These are phyloP conservation scores for Carduelis carduelis DNA, from an alignment of 2,797 vertebrate species.

Conservation along the genomic window DNA sequence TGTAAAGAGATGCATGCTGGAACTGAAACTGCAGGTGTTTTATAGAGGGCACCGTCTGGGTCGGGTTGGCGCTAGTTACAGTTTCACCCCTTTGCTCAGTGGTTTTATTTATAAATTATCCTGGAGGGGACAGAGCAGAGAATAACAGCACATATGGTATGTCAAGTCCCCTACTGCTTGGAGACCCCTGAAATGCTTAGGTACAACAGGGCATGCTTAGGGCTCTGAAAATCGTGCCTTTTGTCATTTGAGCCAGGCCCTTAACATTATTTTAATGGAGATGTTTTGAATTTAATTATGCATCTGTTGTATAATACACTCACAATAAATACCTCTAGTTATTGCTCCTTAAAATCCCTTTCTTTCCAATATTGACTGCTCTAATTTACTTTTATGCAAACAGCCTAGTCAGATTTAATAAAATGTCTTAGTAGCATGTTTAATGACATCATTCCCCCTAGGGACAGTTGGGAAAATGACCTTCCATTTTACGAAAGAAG, in stretches of 20 bases:
- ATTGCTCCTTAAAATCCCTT: slow-evolving; percentile 52
- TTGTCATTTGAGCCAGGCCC: neutral
- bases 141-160: slow-evolving; percentile 59
- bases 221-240: neutral
- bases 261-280: slow-evolving; percentile 49
- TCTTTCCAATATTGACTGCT: slow-evolving; percentile 35
- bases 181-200: slow-evolving; percentile 27
- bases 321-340: slow-evolving; percentile 16
- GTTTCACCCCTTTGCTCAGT: slow-evolving; percentile 10
- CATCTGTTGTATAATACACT: neutral
- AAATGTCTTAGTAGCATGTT: slow-evolving; percentile 63
- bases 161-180: slow-evolving; percentile 32
- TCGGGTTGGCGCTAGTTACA: neutral
- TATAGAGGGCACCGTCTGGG: neutral
- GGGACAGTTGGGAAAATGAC: slow-evolving; percentile 73
- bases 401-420: slow-evolving; percentile 66
- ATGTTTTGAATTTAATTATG: slow-evolving; percentile 64
- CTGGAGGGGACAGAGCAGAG: slow-evolving; percentile 18
- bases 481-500: slow-evolving; percentile 71
- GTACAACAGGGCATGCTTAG: neutral
- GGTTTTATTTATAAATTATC: slow-evolving; percentile 64
- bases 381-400: slow-evolving; percentile 68
- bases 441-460: slow-evolving; percentile 76
- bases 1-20: neutral
- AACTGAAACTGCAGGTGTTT: slow-evolving; percentile 48